Percentiles rank a stretch among this genome's conserved stretches.
Evolutionary conservation across 2,113 vertebrate genomes (phyloP).

Genomic region (Dipodomys merriami): DNA sequence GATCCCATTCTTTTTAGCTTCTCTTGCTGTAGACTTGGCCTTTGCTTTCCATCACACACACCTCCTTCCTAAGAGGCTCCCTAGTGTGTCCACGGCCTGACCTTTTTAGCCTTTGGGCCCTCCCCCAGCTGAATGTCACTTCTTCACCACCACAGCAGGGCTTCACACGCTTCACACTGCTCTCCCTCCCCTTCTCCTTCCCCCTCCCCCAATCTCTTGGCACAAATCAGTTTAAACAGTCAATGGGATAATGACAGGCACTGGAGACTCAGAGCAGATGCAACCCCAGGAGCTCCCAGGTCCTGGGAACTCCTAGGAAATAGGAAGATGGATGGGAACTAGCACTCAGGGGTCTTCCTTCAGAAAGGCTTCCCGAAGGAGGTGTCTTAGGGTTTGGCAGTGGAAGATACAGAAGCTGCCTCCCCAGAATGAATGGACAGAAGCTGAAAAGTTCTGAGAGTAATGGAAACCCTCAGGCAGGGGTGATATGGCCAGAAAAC

Average conservation of each 20-base stretch:
- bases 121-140: neutral
- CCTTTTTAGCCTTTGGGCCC: neutral
- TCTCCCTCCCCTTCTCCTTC: no score
- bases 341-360: neutral
- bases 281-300: neutral
- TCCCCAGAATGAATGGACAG: neutral
- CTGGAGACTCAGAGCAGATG: neutral
- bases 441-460: neutral
- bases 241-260: neutral
- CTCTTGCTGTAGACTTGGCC: neutral
- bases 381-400: neutral
- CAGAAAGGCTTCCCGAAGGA: slow-evolving; percentile 32
- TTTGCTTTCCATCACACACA: neutral
- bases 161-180: neutral
- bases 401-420: neutral
- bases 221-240: neutral
- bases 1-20: neutral
- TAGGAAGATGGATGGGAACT: neutral
- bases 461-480: neutral
- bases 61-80: neutral
- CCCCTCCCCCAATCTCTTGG: neutral
- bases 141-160: neutral
- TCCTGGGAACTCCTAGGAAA: neutral
- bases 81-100: neutral
- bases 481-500: neutral